These are phyloP conservation scores for Cyprinodon brontotheroides DNA, from an alignment of 2,113 vertebrate species.

Conservation along the genomic window DNA sequence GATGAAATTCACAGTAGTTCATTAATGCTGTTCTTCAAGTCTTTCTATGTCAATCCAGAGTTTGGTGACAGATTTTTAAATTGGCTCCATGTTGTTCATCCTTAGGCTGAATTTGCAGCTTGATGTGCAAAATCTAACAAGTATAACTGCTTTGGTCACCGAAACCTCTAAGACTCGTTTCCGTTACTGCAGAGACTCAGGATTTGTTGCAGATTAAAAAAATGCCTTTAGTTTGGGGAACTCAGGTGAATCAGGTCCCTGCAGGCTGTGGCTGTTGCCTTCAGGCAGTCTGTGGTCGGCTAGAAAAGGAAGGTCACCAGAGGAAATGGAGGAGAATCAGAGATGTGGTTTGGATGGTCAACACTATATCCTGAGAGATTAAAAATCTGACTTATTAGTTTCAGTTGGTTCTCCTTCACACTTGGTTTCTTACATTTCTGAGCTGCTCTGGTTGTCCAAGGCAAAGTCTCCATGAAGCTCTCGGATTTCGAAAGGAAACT, in stretches of 20 bases:
- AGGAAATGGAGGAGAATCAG: conserved; percentile 11
- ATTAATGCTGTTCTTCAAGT: background rate
- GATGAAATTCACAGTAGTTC: background rate
- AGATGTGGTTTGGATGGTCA: conserved; percentile 25
- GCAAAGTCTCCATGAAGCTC: no score
- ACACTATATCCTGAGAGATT: background rate
- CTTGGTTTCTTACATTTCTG: no score
- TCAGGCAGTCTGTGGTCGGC: conserved; percentile 20
- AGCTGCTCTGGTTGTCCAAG: no score
- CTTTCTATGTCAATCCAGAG: background rate
- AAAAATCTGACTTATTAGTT: no score
- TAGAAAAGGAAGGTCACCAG: conserved; percentile 16
- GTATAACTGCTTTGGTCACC: background rate
- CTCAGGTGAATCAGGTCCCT: conserved; percentile 22
- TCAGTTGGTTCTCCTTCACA: no score
- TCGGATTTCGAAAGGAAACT: no score
- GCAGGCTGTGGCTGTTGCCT: conserved; percentile 22
- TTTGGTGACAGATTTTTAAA: background rate
- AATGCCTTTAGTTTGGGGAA: conserved; percentile 1
- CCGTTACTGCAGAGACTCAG: conserved; percentile 5
- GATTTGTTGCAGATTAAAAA: conserved; percentile 13
- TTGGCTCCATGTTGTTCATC: background rate
- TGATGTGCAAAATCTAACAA: background rate
- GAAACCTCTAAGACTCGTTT: background rate
- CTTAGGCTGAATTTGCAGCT: background rate